Evolutionary conservation across 2,113 vertebrate species (phyloP).

Genomic region (Phocoena phocoena): DNA sequence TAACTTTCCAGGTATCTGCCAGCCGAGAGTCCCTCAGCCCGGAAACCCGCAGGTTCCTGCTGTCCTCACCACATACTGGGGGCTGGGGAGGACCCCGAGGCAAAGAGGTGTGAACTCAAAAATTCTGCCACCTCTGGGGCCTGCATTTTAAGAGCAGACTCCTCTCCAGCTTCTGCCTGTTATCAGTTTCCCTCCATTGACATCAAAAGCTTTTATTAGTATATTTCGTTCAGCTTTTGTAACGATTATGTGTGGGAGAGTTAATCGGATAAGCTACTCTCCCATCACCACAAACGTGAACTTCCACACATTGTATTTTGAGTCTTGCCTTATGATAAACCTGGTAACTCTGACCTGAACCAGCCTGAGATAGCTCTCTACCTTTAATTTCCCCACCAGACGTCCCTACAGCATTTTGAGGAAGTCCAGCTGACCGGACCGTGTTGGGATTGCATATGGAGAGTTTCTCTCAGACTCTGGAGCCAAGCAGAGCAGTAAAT

Average conservation of each 20-base stretch:
- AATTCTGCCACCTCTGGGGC: background rate
- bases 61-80: background rate
- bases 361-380: background rate
- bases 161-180: background rate
- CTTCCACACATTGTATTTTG: background rate
- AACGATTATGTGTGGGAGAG: background rate
- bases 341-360: background rate
- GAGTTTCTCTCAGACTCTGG: background rate
- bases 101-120: background rate
- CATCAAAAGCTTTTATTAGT: too few relatives aligned
- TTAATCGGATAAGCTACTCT: background rate
- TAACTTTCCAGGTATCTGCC: background rate
- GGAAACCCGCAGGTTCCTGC: background rate
- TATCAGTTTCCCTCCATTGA: background rate
- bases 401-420: background rate
- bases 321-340: background rate
- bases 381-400: background rate
- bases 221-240: too few relatives aligned
- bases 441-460: fast-evolving
- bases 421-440: too few relatives aligned
- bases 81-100: background rate
- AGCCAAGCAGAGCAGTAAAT: background rate
- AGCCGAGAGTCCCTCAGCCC: background rate
- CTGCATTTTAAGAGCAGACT: background rate
- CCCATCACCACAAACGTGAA: background rate